phyloP scores from a whole-genome alignment of 30 jellyfish, hydroid and myxozoan genomes.

The Catostylus mosaicus region DNA sequence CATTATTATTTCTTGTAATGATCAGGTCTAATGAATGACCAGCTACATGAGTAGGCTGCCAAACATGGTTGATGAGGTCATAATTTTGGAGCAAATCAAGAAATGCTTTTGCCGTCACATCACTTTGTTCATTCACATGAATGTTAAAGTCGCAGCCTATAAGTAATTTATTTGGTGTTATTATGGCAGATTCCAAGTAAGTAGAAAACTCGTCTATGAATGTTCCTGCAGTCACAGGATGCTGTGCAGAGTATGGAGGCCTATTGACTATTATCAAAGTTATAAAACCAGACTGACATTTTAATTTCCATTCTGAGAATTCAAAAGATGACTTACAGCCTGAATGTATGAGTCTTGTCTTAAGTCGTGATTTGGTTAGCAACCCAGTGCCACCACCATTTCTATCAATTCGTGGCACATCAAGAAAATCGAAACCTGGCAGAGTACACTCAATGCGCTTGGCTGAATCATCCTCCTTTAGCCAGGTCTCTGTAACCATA shows the following conservation, averaged over 20 bases:
- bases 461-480: conserved; percentile 46
- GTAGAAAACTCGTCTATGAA: no score
- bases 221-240: no score
- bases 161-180: no score
- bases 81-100: no score
- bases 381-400: conserved; percentile 61
- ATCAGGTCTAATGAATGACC: no score
- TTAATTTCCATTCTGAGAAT: conserved; percentile 54
- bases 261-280: conserved; percentile 51
- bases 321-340: conserved; percentile 61
- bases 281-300: conserved; percentile 46
- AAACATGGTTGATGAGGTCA: no score
- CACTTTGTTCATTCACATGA: no score
- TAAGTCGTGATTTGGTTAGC: conserved; percentile 54
- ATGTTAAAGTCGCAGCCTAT: no score
- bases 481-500: conserved; percentile 57
- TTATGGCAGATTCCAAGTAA: no score
- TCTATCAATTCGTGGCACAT: conserved; percentile 39
- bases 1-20: no score
- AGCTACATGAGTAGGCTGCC: no score
- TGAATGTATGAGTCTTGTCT: conserved; percentile 42
- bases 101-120: no score
- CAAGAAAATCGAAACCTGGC: conserved; percentile 43
- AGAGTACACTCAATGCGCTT: conserved; percentile 31
- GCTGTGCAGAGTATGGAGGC: conserved; percentile 59